Evolutionary conservation across 2,113 vertebrate genomes (phyloP).

Genomic region (Felis chaus): DNA sequence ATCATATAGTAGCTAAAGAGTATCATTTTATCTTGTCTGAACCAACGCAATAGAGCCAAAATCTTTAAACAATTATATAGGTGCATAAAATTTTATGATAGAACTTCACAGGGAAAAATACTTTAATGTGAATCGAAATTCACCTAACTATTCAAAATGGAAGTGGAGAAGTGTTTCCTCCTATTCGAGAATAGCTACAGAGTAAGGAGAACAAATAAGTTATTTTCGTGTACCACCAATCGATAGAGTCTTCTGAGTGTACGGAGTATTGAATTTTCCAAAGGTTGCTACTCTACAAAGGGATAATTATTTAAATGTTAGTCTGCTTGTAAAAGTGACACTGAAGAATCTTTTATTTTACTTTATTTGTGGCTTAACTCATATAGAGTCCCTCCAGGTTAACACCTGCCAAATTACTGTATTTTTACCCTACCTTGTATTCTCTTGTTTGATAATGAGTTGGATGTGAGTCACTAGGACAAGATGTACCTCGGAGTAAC

Average conservation of each 20-base stretch:
- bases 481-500: not conserved
- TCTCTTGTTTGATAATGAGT: not conserved
- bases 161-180: not conserved
- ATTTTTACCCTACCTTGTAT: slow-evolving; percentile 18
- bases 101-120: not conserved
- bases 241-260: not conserved
- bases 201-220: not conserved
- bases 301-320: not conserved
- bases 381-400: not conserved
- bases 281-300: not conserved
- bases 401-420: not conserved
- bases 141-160: not conserved
- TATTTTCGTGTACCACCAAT: not conserved
- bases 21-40: not conserved
- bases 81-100: not conserved
- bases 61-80: not conserved
- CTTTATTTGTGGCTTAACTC: not conserved
- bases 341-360: not conserved
- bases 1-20: not conserved
- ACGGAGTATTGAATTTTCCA: not conserved
- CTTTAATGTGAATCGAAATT: not conserved
- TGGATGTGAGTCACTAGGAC: not conserved
- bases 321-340: slow-evolving; percentile 15
- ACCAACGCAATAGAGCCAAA: not conserved
- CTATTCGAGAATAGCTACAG: not conserved